Conservation (phyloP, 2,888 invertebrate species). For the Drosophila austrosaltans region DNA sequence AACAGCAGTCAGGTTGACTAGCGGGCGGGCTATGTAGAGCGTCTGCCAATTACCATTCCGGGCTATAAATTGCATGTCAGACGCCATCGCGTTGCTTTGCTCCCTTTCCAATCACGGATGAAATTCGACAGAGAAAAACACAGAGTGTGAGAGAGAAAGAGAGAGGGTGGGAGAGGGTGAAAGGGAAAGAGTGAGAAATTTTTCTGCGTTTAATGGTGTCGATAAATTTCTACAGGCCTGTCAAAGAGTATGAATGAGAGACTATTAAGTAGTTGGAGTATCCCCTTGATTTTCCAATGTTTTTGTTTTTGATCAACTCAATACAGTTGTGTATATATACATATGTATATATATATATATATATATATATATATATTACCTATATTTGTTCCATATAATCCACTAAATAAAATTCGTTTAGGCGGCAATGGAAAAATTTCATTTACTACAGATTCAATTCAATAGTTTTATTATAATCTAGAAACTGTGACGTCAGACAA, state of each 20-base stretch:
- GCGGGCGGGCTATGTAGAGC: conserved; percentile 16
- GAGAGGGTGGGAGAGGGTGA: neutral
- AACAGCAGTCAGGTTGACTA: conserved; percentile 50
- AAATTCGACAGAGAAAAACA: conserved; percentile 22
- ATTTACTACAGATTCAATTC: too few relatives aligned
- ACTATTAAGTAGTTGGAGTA: neutral
- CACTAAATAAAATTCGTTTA: too few relatives aligned
- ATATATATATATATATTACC: too few relatives aligned
- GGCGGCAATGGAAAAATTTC: too few relatives aligned
- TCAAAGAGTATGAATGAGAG: conserved; percentile 40
- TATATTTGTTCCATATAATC: too few relatives aligned
- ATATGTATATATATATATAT: too few relatives aligned
- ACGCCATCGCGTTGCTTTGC: conserved; percentile 26
- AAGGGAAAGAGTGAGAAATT: neutral
- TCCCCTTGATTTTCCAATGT: too few relatives aligned
- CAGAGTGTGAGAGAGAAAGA: neutral
- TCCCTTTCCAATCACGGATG: conserved; percentile 49
- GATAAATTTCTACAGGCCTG: conserved; percentile 66
- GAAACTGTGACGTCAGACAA: neutral
- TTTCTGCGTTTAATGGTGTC: conserved; percentile 71
- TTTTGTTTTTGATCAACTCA: too few relatives aligned
- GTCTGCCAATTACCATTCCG: conserved; percentile 66
- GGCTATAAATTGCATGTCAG: conserved; percentile 75
- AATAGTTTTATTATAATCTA: too few relatives aligned
- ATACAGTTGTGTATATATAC: too few relatives aligned